Evolutionary conservation across 2,797 vertebrate species (phyloP), one percentile per base, ranked within the genome.

Genomic region (Triplophysa bombifrons): DNA sequence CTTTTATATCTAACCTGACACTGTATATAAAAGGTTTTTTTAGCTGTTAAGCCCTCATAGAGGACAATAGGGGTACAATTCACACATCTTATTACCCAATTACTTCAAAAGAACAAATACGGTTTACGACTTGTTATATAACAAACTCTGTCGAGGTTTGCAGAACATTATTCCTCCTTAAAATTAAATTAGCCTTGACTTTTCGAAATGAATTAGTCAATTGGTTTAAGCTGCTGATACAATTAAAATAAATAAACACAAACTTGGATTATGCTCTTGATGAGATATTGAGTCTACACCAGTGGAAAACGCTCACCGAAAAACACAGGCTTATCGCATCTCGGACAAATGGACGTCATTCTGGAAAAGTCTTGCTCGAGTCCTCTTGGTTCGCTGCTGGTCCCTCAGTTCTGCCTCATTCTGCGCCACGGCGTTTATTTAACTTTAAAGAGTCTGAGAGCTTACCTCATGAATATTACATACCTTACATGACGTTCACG

Each of bases 331-430:
- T 85, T 82, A 8, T 82, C 82, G 60, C 85, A 86, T 61, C 83
- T 74, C 12, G 83, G 85, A 61, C 83, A 86, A 14, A 72, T 67
- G 27, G 83, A 86, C 70, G 72, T 86, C 85, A 85, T 86, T 73
- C 6, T 14, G 22, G 72, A 60, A 68, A 44, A 25, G 56, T 72
- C 13, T 17, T 12, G n/a, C 69, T 75, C 60, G 51, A 50, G 8
- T 66, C 38, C 50, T 74, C 60, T 41, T 6, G 41, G 41, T 41
- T 11, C 41, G 34, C 34, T 38, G 48, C 61, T 20, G 30, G 25
- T 34, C 74, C 46, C 53, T 78, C 70, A 55, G 11, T 27, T 10
- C 30, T 19, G 27, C 51, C 19, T 56, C 53, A 68, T 51, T 69
- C 70, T 61, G 64, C 25, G 77, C 22, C 76, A 67, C 69, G 10